Evolutionary conservation across 2,888 invertebrate species (phyloP).

Genomic region (Oscheius onirici): DNA sequence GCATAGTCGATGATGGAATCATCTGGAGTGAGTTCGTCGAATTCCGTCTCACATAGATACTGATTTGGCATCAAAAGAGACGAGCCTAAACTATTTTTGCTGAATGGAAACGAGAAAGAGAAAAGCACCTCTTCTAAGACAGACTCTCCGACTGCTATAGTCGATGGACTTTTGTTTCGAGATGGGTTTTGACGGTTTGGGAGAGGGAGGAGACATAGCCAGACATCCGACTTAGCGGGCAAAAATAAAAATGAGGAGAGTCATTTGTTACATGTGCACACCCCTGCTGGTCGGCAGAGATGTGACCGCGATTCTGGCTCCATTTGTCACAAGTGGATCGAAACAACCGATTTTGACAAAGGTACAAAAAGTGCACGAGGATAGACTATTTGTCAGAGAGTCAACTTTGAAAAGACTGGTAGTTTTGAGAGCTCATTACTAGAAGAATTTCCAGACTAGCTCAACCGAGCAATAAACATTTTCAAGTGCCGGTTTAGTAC

Average conservation of each 20-base stretch:
- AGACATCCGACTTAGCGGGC: too few relatives aligned
- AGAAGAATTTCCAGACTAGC: too few relatives aligned
- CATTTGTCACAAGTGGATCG: too few relatives aligned
- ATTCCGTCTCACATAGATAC: slow-evolving; percentile 42
- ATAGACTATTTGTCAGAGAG: too few relatives aligned
- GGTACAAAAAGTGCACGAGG: too few relatives aligned
- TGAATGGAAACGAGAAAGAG: background rate
- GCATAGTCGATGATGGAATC: slow-evolving; percentile 55
- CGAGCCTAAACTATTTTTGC: background rate
- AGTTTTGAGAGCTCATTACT: too few relatives aligned
- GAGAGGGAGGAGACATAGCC: background rate
- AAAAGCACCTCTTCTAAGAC: background rate
- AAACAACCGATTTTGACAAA: too few relatives aligned
- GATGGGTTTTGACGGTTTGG: background rate
- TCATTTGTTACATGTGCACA: background rate
- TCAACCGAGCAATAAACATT: too few relatives aligned
- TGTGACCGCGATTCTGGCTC: too few relatives aligned
- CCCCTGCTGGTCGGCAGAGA: background rate
- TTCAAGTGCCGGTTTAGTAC: too few relatives aligned
- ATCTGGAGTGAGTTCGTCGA: slow-evolving; percentile 51
- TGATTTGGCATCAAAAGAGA: slow-evolving; percentile 45
- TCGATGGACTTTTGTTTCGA: background rate
- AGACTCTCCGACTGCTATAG: background rate
- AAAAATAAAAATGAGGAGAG: background rate
- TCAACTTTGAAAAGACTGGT: too few relatives aligned